Percentiles rank a stretch among this genome's conserved stretches.
These are phyloP conservation scores for Campoplex capitator DNA, from an alignment of 2,888 invertebrate genomes.

Conservation along the genomic window DNA sequence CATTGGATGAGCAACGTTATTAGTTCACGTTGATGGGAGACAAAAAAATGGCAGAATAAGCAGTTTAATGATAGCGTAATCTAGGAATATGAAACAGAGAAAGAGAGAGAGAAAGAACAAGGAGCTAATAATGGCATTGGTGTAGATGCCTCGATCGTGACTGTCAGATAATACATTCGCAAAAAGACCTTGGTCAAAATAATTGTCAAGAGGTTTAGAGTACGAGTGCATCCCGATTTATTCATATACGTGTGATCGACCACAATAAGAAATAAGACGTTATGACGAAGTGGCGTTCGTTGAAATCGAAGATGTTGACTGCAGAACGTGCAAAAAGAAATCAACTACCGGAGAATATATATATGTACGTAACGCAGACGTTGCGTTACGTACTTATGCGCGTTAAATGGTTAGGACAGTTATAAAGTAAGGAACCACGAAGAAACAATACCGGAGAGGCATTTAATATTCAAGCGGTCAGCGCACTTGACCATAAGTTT, in stretches of 20 bases:
- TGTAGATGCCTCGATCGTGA: too few species aligned
- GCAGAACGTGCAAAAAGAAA: not conserved
- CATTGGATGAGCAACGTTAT: constrained; percentile 9
- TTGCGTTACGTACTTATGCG: constrained; percentile 20
- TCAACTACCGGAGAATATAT: not conserved
- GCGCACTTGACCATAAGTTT: constrained; percentile 70
- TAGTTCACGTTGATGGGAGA: not conserved
- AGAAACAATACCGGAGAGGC: constrained; percentile 31
- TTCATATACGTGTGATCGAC: not conserved
- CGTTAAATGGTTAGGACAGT: constrained; percentile 25
- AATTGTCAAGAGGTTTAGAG: constrained; percentile 3
- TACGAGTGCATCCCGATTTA: not conserved
- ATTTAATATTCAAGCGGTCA: constrained; percentile 77
- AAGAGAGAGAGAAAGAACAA: not conserved
- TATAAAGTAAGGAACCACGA: constrained; percentile 27
- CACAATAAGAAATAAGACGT: not conserved
- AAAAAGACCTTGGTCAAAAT: not conserved
- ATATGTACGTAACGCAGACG: constrained; percentile 18
- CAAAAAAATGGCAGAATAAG: not conserved
- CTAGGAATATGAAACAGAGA: not conserved
- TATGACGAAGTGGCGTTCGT: not conserved
- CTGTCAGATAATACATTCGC: too few species aligned
- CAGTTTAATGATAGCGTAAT: constrained; percentile 5
- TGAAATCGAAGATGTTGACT: constrained; percentile 7
- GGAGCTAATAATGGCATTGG: not conserved